A percentile compares a stretch with the other conserved stretches of the same genome.
phyloP scores from a whole-genome alignment of 2,888 invertebrate species.

The Drosophila putrida region DNA sequence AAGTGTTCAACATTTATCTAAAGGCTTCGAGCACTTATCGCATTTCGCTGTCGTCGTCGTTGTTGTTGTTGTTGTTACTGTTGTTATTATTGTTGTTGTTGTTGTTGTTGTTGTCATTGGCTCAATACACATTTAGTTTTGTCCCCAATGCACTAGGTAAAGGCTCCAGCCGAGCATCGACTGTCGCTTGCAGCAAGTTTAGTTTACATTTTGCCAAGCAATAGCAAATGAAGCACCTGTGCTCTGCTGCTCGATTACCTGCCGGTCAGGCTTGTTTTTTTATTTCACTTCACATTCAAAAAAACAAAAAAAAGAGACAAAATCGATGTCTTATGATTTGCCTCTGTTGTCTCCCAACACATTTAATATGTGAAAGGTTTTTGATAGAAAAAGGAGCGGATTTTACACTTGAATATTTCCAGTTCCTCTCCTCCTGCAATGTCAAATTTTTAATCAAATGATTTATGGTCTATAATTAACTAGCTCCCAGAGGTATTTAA shows the following conservation, averaged over 20 bases:
- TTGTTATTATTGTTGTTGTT: background rate
- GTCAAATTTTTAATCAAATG: slow-evolving; percentile 6
- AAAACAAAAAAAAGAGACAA: slow-evolving; percentile 18
- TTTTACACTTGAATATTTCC: slow-evolving; percentile 18
- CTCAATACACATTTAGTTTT: slow-evolving; percentile 67
- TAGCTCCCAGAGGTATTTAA: slow-evolving; percentile 10
- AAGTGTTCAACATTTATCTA: slow-evolving; percentile 61
- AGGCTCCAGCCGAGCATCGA: slow-evolving; percentile 30
- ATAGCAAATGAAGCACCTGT: slow-evolving; percentile 55
- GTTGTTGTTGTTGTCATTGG: slow-evolving; percentile 30
- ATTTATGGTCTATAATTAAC: slow-evolving; percentile 10
- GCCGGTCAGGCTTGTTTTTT: slow-evolving; percentile 51
- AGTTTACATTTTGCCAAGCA: slow-evolving; percentile 26
- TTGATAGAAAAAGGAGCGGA: slow-evolving; percentile 43
- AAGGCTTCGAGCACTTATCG: slow-evolving; percentile 35
- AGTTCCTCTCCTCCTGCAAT: slow-evolving; percentile 18
- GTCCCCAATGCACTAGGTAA: slow-evolving; percentile 49
- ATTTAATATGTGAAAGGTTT: slow-evolving; percentile 49
- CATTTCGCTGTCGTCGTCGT: slow-evolving; percentile 18
- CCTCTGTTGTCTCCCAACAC: slow-evolving; percentile 37
- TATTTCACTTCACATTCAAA: slow-evolving; percentile 31
- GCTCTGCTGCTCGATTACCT: slow-evolving; percentile 34
- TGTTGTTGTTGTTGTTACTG: background rate
- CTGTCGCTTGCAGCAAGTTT: slow-evolving; percentile 45
- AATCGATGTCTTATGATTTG: slow-evolving; percentile 46